Evolutionary conservation across 2,113 vertebrate species (phyloP), one percentile per base, ranked within the genome.

Genomic region (Cnemophilus loriae): DNA sequence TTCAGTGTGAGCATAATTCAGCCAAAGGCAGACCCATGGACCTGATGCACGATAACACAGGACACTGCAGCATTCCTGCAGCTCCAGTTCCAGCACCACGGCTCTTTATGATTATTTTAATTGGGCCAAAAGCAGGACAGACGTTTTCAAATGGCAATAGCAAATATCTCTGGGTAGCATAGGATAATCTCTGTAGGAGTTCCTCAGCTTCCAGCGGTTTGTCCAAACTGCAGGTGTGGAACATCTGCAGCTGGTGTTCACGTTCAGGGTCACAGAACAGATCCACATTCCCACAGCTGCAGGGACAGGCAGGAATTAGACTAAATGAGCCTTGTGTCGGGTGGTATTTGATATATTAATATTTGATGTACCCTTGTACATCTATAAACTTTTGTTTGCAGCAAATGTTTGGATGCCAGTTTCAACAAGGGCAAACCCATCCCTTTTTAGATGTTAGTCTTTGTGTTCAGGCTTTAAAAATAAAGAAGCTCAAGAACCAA

Each of bases 171-270:
- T 13, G 44, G 56, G 35, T 30, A 87, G 14, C 69, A 41, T 65
- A 59, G 42, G 2, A 46, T 13, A 52, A 55, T 5, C 35, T 39
- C 37, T 23, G 30, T 2, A 47, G 42, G 63, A 49, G 33, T 2
- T 53, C 13, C 13, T 42, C 50, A 28, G 32, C 27, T 61, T 32
- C 39, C 19, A 35, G 4, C 0, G 4, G 46, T 52, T 16, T n/a
- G 76, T 84, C 11, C 0, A 4, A 76, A 18, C 7, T 5, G 30
- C 44, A 39, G 67, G 35, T 13, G 28, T 0, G 0, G 55, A 44
- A 19, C 16, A 42, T 11, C 26, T 4, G 3, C 5, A 16, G 16
- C 13, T 0, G 0, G 20, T 44, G 33, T 17, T 73, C 30, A 1
- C 10, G 39, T 17, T 5, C 13, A 64, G 10, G 28, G 8, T 8